Conservation (phyloP, 2,113 vertebrate species). For the Phalacrocorax carbo region DNA sequence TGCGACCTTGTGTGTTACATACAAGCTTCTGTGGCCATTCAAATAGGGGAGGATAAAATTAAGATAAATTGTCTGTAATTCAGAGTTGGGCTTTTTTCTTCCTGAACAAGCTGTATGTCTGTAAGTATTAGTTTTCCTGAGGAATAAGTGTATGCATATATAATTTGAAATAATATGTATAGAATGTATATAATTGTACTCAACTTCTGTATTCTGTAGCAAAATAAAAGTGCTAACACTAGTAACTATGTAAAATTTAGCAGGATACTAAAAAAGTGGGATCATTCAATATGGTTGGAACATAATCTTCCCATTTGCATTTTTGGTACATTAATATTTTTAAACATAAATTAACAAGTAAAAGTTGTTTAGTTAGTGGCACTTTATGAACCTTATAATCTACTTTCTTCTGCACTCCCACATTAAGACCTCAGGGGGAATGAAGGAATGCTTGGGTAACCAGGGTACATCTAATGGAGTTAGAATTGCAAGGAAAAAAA, state of each 20-base stretch:
- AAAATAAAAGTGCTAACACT: background rate
- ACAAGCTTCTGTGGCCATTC: background rate
- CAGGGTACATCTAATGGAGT: rapidly evolving
- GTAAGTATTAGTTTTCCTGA: background rate
- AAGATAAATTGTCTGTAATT: background rate
- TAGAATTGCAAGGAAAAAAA: background rate
- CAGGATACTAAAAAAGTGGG: background rate
- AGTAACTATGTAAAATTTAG: background rate
- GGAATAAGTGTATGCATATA: background rate
- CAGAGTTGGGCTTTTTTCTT: background rate
- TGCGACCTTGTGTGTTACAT: background rate
- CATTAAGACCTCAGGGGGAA: background rate
- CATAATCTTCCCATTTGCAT: background rate
- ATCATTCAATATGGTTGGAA: background rate
- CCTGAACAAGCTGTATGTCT: background rate
- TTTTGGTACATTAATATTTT: background rate
- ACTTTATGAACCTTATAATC: background rate
- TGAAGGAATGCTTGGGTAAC: background rate
- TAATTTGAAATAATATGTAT: background rate
- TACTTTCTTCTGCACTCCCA: background rate
- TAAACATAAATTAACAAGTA: background rate
- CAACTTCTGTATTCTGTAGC: background rate
- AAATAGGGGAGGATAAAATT: background rate
- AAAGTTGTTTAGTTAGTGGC: background rate
- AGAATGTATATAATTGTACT: background rate